A percentile compares a stretch with the other conserved stretches of the same genome.
Evolutionary conservation across 2,113 vertebrate genomes (phyloP).

Genomic region (Lutjanus erythropterus): DNA sequence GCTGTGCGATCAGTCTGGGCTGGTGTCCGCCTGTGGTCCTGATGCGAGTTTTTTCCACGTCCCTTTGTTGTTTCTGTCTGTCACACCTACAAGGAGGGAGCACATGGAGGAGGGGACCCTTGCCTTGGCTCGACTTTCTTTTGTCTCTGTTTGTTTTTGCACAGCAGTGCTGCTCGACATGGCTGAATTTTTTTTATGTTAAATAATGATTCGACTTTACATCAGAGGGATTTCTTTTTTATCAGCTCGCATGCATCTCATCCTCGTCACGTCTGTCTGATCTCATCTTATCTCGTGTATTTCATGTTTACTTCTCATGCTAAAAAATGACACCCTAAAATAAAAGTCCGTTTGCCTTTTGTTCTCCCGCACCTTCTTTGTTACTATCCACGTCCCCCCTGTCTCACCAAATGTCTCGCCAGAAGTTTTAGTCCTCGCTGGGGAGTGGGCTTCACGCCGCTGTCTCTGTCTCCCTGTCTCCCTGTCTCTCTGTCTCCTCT

Average conservation of each 20-base stretch:
- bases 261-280: slow-evolving; percentile 9
- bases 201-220: slow-evolving; percentile 3
- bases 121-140: slow-evolving; percentile 61
- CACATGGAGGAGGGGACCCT: slow-evolving; percentile 48
- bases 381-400: slow-evolving; percentile 15
- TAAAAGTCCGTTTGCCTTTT: slow-evolving; percentile 40
- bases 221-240: not conserved
- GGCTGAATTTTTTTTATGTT: not conserved
- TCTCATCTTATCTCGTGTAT: not conserved
- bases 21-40: slow-evolving; percentile 79
- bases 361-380: slow-evolving; percentile 43
- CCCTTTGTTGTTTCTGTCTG: slow-evolving; percentile 74
- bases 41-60: slow-evolving; percentile 83
- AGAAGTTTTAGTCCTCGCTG: slow-evolving; percentile 72
- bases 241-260: slow-evolving; percentile 22
- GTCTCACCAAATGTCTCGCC: slow-evolving; percentile 69
- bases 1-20: slow-evolving; percentile 54
- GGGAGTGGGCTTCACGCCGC: slow-evolving; percentile 40
- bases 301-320: not conserved
- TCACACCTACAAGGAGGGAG: slow-evolving; percentile 70
- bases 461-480: slow-evolving; percentile 23
- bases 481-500: slow-evolving; percentile 5
- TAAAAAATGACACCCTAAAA: not conserved
- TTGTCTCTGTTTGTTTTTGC: slow-evolving; percentile 18
- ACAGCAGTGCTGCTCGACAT: not conserved